Evolutionary conservation across 1,140 invertebrate species (phyloP).

Genomic region (Drosophila truncata): DNA sequence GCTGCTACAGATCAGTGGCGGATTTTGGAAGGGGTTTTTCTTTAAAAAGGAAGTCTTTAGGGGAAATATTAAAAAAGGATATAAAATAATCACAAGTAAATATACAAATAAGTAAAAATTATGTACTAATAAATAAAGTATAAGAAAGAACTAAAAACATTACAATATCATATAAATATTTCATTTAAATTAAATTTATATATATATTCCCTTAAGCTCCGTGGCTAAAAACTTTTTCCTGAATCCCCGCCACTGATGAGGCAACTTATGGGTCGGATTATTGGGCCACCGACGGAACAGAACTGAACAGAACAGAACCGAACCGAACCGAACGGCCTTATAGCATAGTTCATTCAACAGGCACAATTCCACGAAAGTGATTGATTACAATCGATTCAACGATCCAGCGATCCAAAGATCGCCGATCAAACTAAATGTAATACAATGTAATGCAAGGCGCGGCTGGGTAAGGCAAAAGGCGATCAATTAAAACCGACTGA

Average conservation of each 20-base stretch:
- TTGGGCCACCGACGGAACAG: conserved; percentile 42
- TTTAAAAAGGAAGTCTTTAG: not conserved
- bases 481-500: conserved; percentile 83
- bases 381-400: conserved; percentile 74
- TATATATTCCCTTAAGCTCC: not conserved
- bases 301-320: not conserved
- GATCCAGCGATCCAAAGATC: conserved; percentile 29
- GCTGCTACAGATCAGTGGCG: not conserved
- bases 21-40: not conserved
- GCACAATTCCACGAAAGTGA: conserved; percentile 79
- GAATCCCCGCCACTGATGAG: conserved; percentile 1
- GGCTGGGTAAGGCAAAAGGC: conserved; percentile 55
- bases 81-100: not conserved
- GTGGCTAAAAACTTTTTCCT: not conserved
- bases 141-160: not conserved
- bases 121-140: not conserved
- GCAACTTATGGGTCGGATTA: conserved; percentile 35
- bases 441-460: conserved; percentile 52
- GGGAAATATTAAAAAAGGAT: not conserved
- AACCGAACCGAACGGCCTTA: conserved; percentile 3
- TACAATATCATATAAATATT: not conserved
- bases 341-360: conserved; percentile 71
- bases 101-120: not conserved
- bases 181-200: not conserved
- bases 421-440: conserved; percentile 38